phyloP scores from a whole-genome alignment of 2,888 invertebrate species.

The Nemapogon koenigi region DNA sequence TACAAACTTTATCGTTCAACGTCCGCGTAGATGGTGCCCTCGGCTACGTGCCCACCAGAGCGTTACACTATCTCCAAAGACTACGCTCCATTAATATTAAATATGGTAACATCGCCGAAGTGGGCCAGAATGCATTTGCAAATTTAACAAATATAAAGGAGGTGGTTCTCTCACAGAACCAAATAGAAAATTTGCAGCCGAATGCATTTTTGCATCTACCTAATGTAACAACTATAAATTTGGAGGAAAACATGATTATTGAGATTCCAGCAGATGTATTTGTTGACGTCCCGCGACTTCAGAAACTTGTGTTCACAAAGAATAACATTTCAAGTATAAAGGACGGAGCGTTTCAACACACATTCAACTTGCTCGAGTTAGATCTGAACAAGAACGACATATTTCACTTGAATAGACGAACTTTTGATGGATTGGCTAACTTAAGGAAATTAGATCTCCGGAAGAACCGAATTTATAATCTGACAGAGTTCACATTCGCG shows the following conservation, averaged over 20 bases:
- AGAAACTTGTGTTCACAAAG: conserved; percentile 80
- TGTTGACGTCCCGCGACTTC: conserved; percentile 73
- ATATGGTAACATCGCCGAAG: conserved; percentile 73
- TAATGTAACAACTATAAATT: conserved; percentile 70
- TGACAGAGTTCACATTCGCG: conserved; percentile 80
- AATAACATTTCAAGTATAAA: conserved; percentile 87
- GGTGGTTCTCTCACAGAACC: conserved; percentile 72
- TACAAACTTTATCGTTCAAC: conserved; percentile 75
- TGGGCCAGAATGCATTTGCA: conserved; percentile 76
- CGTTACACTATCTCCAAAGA: conserved; percentile 70
- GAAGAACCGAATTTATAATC: conserved; percentile 75
- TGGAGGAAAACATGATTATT: conserved; percentile 78
- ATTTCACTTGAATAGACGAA: conserved; percentile 75
- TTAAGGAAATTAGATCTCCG: conserved; percentile 77
- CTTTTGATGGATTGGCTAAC: conserved; percentile 78
- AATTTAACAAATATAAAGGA: conserved; percentile 74
- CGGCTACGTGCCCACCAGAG: conserved; percentile 74
- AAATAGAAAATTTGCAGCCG: conserved; percentile 70
- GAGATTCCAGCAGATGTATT: conserved; percentile 78
- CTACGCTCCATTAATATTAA: conserved; percentile 73
- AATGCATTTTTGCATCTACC: conserved; percentile 77
- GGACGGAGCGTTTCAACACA: conserved; percentile 80
- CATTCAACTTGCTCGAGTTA: conserved; percentile 77
- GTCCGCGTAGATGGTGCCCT: conserved; percentile 73
- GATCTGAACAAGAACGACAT: conserved; percentile 83